Percentiles rank a stretch among this genome's conserved stretches.
phyloP scores from a whole-genome alignment of 92 coral and sea anemone genomes.

The Palythoa caribaeorum region DNA sequence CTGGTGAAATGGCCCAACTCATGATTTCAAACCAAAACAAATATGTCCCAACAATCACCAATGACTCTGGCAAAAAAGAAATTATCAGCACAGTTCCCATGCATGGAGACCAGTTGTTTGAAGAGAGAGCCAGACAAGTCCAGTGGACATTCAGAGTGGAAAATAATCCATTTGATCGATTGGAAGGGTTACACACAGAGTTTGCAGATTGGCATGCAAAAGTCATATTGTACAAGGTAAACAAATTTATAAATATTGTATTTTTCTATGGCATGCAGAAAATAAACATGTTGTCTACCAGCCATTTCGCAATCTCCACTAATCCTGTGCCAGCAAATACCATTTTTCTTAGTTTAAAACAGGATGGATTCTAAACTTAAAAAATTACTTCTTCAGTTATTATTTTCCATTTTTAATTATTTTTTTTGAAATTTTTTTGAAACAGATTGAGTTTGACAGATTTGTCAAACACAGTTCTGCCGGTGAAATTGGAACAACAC shows the following conservation, averaged over 20 bases:
- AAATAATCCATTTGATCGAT: slow-evolving; percentile 32
- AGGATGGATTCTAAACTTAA: neutral
- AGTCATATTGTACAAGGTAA: slow-evolving; percentile 63
- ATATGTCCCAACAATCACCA: slow-evolving; percentile 46
- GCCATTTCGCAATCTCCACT: neutral
- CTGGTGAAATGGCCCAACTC: slow-evolving; percentile 63
- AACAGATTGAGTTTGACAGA: slow-evolving; percentile 29
- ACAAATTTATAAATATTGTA: slow-evolving; percentile 1
- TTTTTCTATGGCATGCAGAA: neutral
- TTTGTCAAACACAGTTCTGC: slow-evolving; percentile 42
- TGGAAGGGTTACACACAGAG: slow-evolving; percentile 47
- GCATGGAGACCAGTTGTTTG: slow-evolving; percentile 68
- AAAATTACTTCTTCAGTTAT: neutral
- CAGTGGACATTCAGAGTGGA: slow-evolving; percentile 56
- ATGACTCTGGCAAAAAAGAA: slow-evolving; percentile 26
- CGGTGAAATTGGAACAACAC: slow-evolving; percentile 20
- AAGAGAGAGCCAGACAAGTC: slow-evolving; percentile 59
- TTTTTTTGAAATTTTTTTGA: neutral
- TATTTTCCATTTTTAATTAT: neutral
- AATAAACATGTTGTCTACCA: neutral
- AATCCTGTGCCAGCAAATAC: neutral
- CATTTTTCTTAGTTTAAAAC: neutral
- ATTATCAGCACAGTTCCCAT: slow-evolving; percentile 49
- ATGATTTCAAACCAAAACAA: slow-evolving; percentile 48
- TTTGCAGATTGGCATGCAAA: slow-evolving; percentile 28